These are phyloP conservation scores for Gymnogyps californianus DNA, from an alignment of 2,113 vertebrate genomes.

Conservation along the genomic window DNA sequence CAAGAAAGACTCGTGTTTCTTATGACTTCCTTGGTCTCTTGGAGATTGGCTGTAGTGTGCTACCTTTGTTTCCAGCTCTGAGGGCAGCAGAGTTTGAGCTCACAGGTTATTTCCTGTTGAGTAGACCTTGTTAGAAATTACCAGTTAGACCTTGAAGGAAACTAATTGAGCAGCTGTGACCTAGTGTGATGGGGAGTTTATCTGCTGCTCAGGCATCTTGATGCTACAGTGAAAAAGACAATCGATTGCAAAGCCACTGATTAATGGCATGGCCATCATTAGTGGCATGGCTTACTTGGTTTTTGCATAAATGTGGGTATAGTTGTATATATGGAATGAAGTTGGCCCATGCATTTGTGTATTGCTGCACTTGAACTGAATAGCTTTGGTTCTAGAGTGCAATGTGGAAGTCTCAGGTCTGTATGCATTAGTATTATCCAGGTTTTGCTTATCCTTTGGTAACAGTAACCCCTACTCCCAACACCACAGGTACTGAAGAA, in stretches of 20 bases:
- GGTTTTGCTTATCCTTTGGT: background rate
- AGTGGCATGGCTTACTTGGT: background rate
- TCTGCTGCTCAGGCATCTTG: background rate
- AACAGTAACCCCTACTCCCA: background rate
- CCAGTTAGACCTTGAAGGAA: background rate
- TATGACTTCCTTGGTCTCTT: background rate
- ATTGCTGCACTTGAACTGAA: background rate
- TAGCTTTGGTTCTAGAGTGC: background rate
- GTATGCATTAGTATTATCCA: no score
- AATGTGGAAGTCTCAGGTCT: background rate
- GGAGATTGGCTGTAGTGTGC: background rate
- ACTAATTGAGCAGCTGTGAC: background rate
- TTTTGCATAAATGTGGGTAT: background rate
- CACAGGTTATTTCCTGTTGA: background rate
- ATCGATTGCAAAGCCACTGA: background rate
- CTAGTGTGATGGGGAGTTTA: background rate
- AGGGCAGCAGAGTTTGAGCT: background rate
- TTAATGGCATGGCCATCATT: no score
- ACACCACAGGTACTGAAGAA: background rate
- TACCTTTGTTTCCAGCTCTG: background rate
- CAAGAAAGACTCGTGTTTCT: background rate
- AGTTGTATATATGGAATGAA: background rate
- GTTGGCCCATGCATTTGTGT: rapidly evolving
- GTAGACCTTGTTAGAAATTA: background rate
- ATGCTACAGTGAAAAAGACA: background rate